Evolutionary conservation across 1,140 invertebrate genomes (phyloP).

Genomic region (Tetranychus cinnabarinus): DNA sequence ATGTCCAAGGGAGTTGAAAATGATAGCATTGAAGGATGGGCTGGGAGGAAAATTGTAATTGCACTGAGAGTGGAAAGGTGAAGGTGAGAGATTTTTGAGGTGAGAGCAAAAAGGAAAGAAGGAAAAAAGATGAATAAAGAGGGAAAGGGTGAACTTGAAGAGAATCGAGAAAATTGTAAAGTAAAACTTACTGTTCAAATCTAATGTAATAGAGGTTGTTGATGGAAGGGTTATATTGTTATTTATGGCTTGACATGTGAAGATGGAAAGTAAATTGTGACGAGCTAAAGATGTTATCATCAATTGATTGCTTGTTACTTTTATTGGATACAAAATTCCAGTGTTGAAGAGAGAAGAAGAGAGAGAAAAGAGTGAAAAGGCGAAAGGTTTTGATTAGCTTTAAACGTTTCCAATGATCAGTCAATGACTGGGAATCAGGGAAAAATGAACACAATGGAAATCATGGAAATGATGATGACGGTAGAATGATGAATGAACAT

Average conservation of each 20-base stretch:
- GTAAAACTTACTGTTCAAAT: constrained; percentile 17
- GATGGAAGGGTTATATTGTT: constrained; percentile 17
- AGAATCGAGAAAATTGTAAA: neutral
- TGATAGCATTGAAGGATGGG: too few relatives aligned
- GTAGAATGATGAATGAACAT: too few relatives aligned
- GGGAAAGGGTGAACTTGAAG: neutral
- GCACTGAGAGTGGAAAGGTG: too few relatives aligned
- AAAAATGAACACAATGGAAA: too few relatives aligned
- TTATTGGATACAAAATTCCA: neutral
- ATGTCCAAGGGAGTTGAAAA: too few relatives aligned
- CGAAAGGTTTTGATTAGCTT: too few relatives aligned
- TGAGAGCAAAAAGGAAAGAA: neutral
- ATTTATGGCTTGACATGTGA: constrained; percentile 39
- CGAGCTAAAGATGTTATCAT: constrained; percentile 43
- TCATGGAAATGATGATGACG: too few relatives aligned
- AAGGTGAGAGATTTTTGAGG: too few relatives aligned
- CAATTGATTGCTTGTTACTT: constrained; percentile 38
- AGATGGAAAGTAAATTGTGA: constrained; percentile 46
- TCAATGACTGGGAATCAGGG: too few relatives aligned
- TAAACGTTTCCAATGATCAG: too few relatives aligned
- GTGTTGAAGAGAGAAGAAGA: neutral
- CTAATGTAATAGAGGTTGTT: constrained; percentile 16
- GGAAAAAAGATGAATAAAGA: neutral
- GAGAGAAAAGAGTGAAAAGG: neutral
- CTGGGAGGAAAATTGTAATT: too few relatives aligned